Percentiles rank a stretch among this genome's conserved stretches.
phyloP scores from a whole-genome alignment of 1,140 invertebrate genomes.

The Melanaphis sacchari region DNA sequence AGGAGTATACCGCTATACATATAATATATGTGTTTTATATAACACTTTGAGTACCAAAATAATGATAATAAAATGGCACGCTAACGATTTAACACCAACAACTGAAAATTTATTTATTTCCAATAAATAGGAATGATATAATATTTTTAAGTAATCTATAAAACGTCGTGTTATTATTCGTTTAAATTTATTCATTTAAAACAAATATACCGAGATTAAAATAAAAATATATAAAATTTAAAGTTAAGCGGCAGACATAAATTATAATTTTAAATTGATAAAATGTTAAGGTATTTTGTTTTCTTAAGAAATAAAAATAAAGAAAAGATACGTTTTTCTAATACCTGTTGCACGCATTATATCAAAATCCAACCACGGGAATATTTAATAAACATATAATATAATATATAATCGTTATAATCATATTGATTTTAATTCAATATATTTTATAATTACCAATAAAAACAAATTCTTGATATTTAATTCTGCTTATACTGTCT shows the following conservation, averaged over 20 bases:
- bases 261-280: neutral
- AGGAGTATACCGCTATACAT: no score
- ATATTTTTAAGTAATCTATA: neutral
- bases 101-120: neutral
- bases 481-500: neutral
- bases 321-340: neutral
- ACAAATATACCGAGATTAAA: neutral
- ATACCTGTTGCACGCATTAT: conserved; percentile 23
- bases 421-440: neutral
- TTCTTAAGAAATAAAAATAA: neutral
- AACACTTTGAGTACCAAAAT: neutral
- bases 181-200: neutral
- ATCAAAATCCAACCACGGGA: neutral
- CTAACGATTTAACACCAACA: neutral
- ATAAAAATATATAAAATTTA: neutral
- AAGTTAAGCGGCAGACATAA: neutral
- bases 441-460: neutral
- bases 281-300: neutral
- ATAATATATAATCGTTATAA: neutral
- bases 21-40: no score
- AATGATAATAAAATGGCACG: neutral
- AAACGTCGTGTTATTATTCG: neutral
- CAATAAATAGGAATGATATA: neutral
- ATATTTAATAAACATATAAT: no score
- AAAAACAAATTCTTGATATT: neutral